Evolutionary conservation across 1,140 invertebrate genomes (phyloP), one percentile per base, ranked within the genome.

Genomic region (Calycopis cecrops): DNA sequence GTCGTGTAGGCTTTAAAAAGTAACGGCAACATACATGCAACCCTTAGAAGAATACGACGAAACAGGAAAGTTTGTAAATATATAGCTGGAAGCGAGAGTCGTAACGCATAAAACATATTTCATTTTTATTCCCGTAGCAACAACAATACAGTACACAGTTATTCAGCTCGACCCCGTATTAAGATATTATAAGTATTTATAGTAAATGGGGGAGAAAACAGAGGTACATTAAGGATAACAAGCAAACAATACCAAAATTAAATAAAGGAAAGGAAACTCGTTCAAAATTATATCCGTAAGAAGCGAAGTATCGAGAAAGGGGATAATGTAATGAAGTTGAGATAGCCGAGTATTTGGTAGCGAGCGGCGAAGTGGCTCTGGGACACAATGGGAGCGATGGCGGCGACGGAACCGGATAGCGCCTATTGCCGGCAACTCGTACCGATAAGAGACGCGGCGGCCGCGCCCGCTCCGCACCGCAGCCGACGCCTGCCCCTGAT

Each of bases 351-450:
- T 62, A 63, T 68, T 73, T 61, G 73, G 67, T 65, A 66, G 54
- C 63, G 66, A 53, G 51, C 51, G 38, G 52, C 63, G 63, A 68
- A 64, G 63, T 67, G 73, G 74, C 40, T 14, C 40, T 14, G 40
- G 14, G 40, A 44, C 40, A 44, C 40, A 44, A 44, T 44, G 17
- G 40, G 21, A 76, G 73, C 76, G 40, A 44, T 44, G 71, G 69
- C 69, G 63, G 52, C 67, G 71, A 76, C 81, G 84, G 81, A 85
- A 85, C 81, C 84, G 84, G 84, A 87, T 85, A 87, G 79, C 77
- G 73, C 76, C 81, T 82, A 87, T 87, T 85, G 79, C 84, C 81
- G 81, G 75, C 77, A 66, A 60, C 67, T 70, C 62, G 59, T 58
- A 60, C 71, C 74, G 83, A 84, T 84, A 83, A 83, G 74, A 73